phyloP scores from a whole-genome alignment of 2,797 vertebrate genomes.

The Streptopelia turtur region DNA sequence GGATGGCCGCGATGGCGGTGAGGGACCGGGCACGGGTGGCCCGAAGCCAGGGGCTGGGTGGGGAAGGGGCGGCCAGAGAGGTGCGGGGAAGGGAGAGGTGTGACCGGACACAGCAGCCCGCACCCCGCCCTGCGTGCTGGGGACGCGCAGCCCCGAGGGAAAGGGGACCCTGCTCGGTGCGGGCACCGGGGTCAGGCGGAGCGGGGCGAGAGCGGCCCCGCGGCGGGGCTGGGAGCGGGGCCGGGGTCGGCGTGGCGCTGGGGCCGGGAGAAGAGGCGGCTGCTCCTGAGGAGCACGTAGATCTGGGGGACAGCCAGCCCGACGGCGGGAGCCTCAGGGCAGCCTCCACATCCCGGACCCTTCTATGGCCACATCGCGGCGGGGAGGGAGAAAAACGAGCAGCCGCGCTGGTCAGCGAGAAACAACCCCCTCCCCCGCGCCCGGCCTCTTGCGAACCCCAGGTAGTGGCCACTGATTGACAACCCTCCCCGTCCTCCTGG shows the following conservation, averaged over 20 bases:
- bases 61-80: not conserved
- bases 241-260: too few species aligned
- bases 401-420: fast-evolving
- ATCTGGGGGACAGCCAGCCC: not conserved
- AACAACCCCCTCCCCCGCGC: fast-evolving
- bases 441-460: not conserved
- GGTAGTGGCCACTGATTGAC: not conserved
- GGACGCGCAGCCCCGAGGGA: not conserved
- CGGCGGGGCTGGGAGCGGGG: too few species aligned
- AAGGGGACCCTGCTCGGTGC: not conserved
- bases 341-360: fast-evolving
- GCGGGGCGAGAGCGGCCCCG: too few species aligned
- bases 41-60: not conserved
- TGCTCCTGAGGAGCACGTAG: not conserved
- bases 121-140: not conserved
- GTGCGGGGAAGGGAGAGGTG: too few species aligned
- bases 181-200: not conserved
- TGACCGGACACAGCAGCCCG: not conserved
- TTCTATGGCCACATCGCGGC: fast-evolving
- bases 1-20: fast-evolving
- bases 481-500: not conserved
- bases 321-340: too few species aligned
- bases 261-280: not conserved
- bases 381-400: fast-evolving
- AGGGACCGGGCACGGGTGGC: fast-evolving